These are phyloP conservation scores for Troilus luridus DNA, from an alignment of 2,888 invertebrate genomes.

Conservation along the genomic window DNA sequence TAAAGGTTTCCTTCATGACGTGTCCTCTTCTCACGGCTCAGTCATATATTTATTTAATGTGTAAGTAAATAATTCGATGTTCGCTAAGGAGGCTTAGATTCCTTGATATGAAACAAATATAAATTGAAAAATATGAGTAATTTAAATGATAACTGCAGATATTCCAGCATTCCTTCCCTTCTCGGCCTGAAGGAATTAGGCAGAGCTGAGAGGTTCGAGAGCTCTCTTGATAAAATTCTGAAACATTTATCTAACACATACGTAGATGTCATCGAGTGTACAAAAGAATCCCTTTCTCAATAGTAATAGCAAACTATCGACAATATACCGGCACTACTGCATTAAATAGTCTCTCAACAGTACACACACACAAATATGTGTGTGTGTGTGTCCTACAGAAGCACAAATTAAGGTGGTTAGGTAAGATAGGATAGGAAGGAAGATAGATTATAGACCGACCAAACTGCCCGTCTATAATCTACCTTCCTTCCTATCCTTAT, in stretches of 20 bases:
- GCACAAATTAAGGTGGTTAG: too few relatives aligned
- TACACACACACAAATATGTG: too few relatives aligned
- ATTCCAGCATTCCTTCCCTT: slow-evolving; percentile 13
- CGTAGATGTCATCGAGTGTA: neutral
- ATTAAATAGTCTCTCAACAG: too few relatives aligned
- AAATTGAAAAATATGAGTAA: neutral
- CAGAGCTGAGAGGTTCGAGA: neutral
- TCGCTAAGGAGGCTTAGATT: slow-evolving; percentile 37
- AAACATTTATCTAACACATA: neutral
- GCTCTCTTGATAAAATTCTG: neutral
- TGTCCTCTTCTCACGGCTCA: neutral
- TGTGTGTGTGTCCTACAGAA: too few relatives aligned
- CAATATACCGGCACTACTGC: too few relatives aligned
- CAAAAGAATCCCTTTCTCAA: neutral
- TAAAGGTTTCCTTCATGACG: slow-evolving; percentile 40
- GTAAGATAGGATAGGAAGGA: too few relatives aligned
- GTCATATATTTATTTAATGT: neutral
- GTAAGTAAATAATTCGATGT: neutral
- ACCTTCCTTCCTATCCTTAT: too few relatives aligned
- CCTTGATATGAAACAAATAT: slow-evolving; percentile 26
- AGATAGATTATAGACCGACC: too few relatives aligned
- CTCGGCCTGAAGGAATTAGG: neutral
- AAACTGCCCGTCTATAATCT: too few relatives aligned
- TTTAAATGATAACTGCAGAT: slow-evolving; percentile 36
- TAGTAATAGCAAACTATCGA: neutral